A percentile compares a stretch with the other conserved stretches of the same genome.
Evolutionary conservation across 2,797 vertebrate species (phyloP).

Genomic region (Myripristis jacobus): DNA sequence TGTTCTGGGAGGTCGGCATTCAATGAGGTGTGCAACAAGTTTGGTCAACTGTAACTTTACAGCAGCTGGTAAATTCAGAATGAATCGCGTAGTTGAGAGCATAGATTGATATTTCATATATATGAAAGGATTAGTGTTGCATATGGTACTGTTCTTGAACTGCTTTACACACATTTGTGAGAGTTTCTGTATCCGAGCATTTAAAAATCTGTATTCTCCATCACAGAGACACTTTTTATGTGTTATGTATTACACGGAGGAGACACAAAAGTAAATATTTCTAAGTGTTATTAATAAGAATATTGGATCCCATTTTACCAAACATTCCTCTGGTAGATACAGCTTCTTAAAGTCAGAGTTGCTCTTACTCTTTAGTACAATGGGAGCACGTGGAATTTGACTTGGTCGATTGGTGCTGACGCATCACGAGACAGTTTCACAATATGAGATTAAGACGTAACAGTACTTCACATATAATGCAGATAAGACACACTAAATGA

Average conservation of each 20-base stretch:
- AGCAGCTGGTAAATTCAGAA: slow-evolving; percentile 10
- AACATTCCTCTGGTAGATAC: background rate
- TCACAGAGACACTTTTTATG: too few species aligned
- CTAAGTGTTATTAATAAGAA: background rate
- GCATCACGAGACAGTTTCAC: slow-evolving; percentile 30
- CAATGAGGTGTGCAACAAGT: background rate
- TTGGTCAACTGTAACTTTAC: background rate
- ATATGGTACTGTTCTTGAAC: slow-evolving; percentile 2
- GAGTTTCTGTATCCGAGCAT: too few species aligned
- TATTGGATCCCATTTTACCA: background rate
- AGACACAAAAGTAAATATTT: too few species aligned
- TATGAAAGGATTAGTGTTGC: too few species aligned
- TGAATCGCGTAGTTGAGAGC: background rate
- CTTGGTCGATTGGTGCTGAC: slow-evolving; percentile 18
- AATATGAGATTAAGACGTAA: slow-evolving; percentile 21
- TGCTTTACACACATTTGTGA: too few species aligned
- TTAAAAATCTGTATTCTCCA: too few species aligned
- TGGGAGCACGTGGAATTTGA: slow-evolving; percentile 6
- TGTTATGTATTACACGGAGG: too few species aligned
- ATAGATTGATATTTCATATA: background rate
- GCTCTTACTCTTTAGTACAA: background rate
- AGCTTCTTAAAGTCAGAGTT: background rate
- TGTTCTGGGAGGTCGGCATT: slow-evolving; percentile 16
- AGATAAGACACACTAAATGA: slow-evolving; percentile 2
- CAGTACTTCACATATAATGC: background rate